Conservation (phyloP, 1,140 invertebrate species). For the Drosophila yakuba region DNA sequence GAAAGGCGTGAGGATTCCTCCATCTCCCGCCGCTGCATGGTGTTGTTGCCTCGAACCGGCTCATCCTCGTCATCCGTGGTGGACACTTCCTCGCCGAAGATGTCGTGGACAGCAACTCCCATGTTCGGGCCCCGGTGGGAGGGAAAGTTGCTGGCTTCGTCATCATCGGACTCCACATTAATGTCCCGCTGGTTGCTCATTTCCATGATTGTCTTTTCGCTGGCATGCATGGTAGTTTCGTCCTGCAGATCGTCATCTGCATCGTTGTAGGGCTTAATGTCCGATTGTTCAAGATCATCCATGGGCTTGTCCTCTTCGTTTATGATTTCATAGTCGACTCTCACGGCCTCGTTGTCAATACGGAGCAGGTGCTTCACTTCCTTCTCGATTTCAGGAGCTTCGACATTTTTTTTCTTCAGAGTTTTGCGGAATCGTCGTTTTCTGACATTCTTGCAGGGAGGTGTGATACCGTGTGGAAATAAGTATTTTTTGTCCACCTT, state of each 20-base stretch:
- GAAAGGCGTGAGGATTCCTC: constrained; percentile 92
- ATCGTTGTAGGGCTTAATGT: constrained; percentile 86
- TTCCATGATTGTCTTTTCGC: constrained; percentile 63
- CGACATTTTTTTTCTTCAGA: constrained; percentile 97
- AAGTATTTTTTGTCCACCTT: constrained; percentile 98
- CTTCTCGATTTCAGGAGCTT: constrained; percentile 99
- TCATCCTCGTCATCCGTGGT: constrained; percentile 92
- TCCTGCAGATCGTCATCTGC: constrained; percentile 85
- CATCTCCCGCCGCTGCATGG: constrained; percentile 87
- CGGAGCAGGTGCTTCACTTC: constrained; percentile 96
- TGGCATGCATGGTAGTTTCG: constrained; percentile 62
- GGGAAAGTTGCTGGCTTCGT: constrained; percentile 75
- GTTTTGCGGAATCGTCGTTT: constrained; percentile 97
- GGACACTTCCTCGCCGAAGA: constrained; percentile 95
- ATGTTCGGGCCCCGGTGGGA: constrained; percentile 57
- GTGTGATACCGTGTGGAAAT: constrained; percentile 96
- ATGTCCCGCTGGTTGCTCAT: constrained; percentile 71
- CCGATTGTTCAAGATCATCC: constrained; percentile 82
- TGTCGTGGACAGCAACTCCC: constrained; percentile 90
- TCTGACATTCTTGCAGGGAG: constrained; percentile 97
- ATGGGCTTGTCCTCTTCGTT: constrained; percentile 91
- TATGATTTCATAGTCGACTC: constrained; percentile 96
- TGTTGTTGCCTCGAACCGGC: constrained; percentile 85
- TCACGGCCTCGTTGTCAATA: constrained; percentile 96
- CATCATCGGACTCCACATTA: constrained; percentile 81